Evolutionary conservation across 2,113 vertebrate species (phyloP), one percentile per base, ranked within the genome.

Genomic region (Cinclus mexicanus): DNA sequence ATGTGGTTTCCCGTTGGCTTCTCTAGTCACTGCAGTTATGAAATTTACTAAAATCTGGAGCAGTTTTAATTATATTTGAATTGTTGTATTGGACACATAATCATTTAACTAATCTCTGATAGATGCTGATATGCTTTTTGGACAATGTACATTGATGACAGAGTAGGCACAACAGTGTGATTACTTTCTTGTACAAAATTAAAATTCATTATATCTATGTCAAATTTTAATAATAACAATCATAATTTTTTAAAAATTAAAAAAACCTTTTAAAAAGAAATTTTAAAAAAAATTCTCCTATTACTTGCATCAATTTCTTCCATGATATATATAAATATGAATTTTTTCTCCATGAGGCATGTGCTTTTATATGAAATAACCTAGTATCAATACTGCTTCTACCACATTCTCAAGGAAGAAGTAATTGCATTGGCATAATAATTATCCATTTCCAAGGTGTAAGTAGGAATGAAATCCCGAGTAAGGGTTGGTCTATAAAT

Each of bases 391-490:
- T 85, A 93, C 29, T 94, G 44, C 75, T 97, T 95, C 79, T 95
- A 57, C 49, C 50, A 55, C 37, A 46, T 60, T 83, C 55, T 83
- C 56, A 93, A 70, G 78, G 95, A 96, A 97, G 67, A 67, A 94
- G 19, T 93, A 97, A 97, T 82, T 94, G 64, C 52, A 67, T 42
- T 57, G 76, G 35, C 78, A 76, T 77, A 95, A 95, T 93, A 94
- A 95, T 93, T 79, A 93, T 79, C 31, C 74, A 90, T 85, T 94
- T 71, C 64, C 61, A 92, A 89, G 49, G 20, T 74, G 83, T 87
- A 96, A 86, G 93, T 95, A 95, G 77, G 39, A 97, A 95, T 75
- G 55, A 49, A 94, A 65, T 55, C 61, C n/a, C 94, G 80, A 92
- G 75, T 94, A 93, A 96, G 57, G 72, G 57, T 76, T 95, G 64